Conservation (phyloP, 2,888 invertebrate genomes). For the Amphipyra tragopoginis region DNA sequence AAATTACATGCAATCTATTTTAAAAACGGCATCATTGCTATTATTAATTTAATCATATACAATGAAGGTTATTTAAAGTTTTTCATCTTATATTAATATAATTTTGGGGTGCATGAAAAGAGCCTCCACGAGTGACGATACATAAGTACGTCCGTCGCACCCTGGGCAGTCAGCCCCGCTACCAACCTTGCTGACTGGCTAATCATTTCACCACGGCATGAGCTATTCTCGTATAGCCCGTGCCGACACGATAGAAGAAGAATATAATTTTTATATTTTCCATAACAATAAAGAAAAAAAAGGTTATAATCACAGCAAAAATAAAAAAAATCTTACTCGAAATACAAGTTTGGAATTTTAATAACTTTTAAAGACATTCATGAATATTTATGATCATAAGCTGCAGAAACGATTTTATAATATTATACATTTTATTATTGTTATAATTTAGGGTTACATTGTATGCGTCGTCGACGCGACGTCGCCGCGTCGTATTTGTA, state of each 20-base stretch:
- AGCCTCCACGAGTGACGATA: too few relatives aligned
- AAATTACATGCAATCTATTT: conserved; percentile 16
- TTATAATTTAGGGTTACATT: conserved; percentile 31
- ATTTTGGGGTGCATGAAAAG: too few relatives aligned
- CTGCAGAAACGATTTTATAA: conserved; percentile 32
- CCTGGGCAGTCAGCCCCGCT: too few relatives aligned
- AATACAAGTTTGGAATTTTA: conserved; percentile 43
- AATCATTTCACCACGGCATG: too few relatives aligned
- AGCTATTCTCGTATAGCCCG: too few relatives aligned
- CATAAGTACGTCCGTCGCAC: too few relatives aligned
- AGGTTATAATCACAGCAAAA: conserved; percentile 20
- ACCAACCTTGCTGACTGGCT: too few relatives aligned
- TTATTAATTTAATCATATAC: not conserved
- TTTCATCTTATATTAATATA: conserved; percentile 1
- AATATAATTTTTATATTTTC: conserved; percentile 4
- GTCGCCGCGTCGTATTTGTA: too few relatives aligned
- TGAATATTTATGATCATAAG: conserved; percentile 54
- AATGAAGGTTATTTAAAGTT: not conserved
- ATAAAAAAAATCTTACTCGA: conserved; percentile 29
- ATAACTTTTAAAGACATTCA: conserved; percentile 41
- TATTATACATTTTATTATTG: conserved; percentile 24
- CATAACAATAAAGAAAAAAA: conserved; percentile 13
- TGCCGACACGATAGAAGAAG: too few relatives aligned
- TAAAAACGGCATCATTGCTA: conserved; percentile 6
- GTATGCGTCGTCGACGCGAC: not conserved